Evolutionary conservation across 2,113 vertebrate genomes (phyloP).

Genomic region (Nibea albiflora): DNA sequence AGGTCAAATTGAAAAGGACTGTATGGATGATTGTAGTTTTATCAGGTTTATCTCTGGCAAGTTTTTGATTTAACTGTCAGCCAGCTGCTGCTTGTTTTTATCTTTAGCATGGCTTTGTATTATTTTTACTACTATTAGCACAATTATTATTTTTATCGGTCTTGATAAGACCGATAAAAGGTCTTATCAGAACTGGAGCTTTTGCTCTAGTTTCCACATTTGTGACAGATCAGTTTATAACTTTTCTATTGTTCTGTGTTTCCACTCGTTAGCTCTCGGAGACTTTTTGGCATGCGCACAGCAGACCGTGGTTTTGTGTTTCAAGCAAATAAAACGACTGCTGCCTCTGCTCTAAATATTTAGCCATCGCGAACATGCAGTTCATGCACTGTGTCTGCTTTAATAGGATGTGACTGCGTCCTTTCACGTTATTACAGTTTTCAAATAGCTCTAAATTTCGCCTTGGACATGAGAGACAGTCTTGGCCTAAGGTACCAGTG

Average conservation of each 20-base stretch:
- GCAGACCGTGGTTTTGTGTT: conserved; percentile 53
- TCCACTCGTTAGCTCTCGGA: conserved; percentile 49
- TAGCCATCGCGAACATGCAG: conserved; percentile 56
- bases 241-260: conserved; percentile 54
- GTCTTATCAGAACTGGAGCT: no score
- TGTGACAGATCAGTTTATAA: conserved; percentile 38
- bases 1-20: conserved; percentile 28
- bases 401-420: conserved; percentile 68
- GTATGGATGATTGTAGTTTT: conserved; percentile 22
- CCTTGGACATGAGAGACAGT: conserved; percentile 47
- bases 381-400: conserved; percentile 58
- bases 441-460: conserved; percentile 51
- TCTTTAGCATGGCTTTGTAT: conserved; percentile 21
- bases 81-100: conserved; percentile 21
- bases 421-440: conserved; percentile 61
- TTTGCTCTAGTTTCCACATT: neutral
- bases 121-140: conserved; percentile 15
- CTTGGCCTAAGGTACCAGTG: conserved; percentile 50
- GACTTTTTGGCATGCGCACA: conserved; percentile 53
- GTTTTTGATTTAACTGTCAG: conserved; percentile 28
- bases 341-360: conserved; percentile 75
- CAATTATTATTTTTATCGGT: no score
- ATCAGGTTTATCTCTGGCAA: conserved; percentile 23
- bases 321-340: conserved; percentile 66
- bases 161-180: no score